Evolutionary conservation across 2,888 invertebrate species (phyloP), one percentile per base, ranked within the genome.

Genomic region (Hoplodrina ambigua): DNA sequence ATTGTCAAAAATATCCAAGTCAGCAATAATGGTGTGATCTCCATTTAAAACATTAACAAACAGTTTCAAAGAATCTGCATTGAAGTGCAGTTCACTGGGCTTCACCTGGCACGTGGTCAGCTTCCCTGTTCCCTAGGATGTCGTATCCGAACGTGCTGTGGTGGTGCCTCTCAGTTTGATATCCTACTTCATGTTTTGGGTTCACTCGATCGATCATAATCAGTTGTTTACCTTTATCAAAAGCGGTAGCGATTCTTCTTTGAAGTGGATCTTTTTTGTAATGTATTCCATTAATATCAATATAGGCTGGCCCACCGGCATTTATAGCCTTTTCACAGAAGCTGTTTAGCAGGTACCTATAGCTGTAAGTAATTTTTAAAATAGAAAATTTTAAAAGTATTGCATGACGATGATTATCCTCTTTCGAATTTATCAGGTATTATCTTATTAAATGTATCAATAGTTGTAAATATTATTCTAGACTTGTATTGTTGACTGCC

Each of bases 41-140:
- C 98, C 98, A 93, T 99, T 99, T 59, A 99, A 94, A 20, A 98
- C 97, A 25, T 99, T 98, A 94, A 99, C 99, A 94, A 99, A 99
- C 82, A 1, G 2, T 25, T 25, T 25, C 25, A 25, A 2, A 98
- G 98, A 97, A 0, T 99, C 98, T 2, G 98, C 97, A 90, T 98
- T 98, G 91, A 99, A 99, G 94, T 99, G 99, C 46, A 99, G 99
- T 95, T 99, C 99, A 92, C 98, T 98, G 92, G 99, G 99, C 91
- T 99, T 99, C 80, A 99, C 96, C 67, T 88, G 99, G 94, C 5
- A 99, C 99, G 93, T 99, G 99, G 76, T 99, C 98, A 11, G 99
- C 99, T 90, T 99, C 99, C 72, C 97, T 97, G 78, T 96, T 97
- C 0, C 98, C 97, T 0, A 99, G 99, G 83, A 99, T 97, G 85